These are phyloP conservation scores for Apamea epomidion DNA, from an alignment of 2,888 invertebrate species.

Conservation along the genomic window DNA sequence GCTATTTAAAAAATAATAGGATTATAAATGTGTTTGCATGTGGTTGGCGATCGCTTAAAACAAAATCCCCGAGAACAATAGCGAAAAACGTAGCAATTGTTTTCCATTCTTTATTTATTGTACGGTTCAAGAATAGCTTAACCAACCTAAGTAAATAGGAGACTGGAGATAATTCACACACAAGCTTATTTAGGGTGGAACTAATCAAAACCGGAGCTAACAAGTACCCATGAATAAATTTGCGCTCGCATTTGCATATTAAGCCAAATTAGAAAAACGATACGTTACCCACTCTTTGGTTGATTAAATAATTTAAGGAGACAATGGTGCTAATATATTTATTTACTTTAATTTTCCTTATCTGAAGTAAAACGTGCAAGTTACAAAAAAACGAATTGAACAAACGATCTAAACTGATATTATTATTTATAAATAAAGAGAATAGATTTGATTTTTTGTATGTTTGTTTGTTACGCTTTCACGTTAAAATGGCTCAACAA, in stretches of 20 bases:
- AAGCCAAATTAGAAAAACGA: constrained; percentile 59
- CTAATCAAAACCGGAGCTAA: constrained; percentile 72
- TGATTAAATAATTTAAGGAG: constrained; percentile 53
- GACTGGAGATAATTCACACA: constrained; percentile 69
- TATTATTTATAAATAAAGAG: neutral
- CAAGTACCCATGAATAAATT: constrained; percentile 73
- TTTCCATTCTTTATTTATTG: constrained; percentile 67
- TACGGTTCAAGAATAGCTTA: constrained; percentile 68
- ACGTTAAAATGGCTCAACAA: neutral
- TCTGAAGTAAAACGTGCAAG: no score
- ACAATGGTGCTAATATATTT: neutral
- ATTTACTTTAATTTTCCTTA: constrained; percentile 10
- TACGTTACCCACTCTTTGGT: constrained; percentile 50
- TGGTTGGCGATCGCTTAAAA: constrained; percentile 25
- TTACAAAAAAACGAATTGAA: no score
- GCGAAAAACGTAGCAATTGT: constrained; percentile 34
- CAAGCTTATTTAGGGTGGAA: constrained; percentile 68
- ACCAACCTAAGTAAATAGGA: constrained; percentile 72
- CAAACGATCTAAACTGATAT: neutral
- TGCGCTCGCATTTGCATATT: constrained; percentile 63
- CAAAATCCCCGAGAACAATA: constrained; percentile 31
- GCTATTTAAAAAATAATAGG: constrained; percentile 1
- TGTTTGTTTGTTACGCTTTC: neutral
- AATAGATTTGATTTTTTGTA: no score
- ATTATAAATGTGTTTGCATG: constrained; percentile 6